Conservation (phyloP, 2,113 vertebrate species). For the Oryzias celebensis region DNA sequence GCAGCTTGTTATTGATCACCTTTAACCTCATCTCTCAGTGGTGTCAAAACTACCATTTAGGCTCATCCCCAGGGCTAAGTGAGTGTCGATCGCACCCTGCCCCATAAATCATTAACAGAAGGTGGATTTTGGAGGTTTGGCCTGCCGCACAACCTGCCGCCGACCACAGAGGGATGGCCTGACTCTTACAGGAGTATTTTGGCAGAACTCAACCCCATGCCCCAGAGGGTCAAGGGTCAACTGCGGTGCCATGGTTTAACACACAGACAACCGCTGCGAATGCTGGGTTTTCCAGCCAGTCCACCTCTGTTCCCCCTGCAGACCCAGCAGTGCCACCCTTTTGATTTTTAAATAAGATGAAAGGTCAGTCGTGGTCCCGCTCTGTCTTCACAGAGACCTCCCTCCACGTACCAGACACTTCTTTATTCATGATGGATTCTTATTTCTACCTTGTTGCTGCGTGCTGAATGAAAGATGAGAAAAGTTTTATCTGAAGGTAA, state of each 20-base stretch:
- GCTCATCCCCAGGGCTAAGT: conserved; percentile 81
- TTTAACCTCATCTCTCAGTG: conserved; percentile 89
- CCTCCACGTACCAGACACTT: conserved; percentile 29
- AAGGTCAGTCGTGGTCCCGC: conserved; percentile 69
- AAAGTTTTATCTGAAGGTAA: conserved; percentile 31
- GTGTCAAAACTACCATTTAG: conserved; percentile 91
- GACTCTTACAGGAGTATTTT: conserved; percentile 59
- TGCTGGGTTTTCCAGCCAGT: conserved; percentile 23
- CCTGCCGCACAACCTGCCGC: conserved; percentile 26
- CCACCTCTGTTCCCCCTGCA: conserved; percentile 46
- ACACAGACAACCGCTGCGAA: conserved; percentile 52
- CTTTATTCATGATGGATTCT: conserved; percentile 54
- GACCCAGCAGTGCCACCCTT: conserved; percentile 56
- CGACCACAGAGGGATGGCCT: conserved; percentile 46
- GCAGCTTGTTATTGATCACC: conserved; percentile 92
- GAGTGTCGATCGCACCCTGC: conserved; percentile 82
- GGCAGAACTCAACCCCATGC: conserved; percentile 42
- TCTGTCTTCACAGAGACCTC: conserved; percentile 31
- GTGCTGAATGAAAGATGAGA: conserved; percentile 36
- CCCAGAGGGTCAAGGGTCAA: conserved; percentile 72
- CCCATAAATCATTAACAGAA: conserved; percentile 84
- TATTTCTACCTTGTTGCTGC: conserved; percentile 36
- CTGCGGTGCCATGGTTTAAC: conserved; percentile 61
- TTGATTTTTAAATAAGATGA: conserved; percentile 82
- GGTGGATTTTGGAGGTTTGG: conserved; percentile 35